Evolutionary conservation across 2,888 invertebrate genomes (phyloP), one percentile per base, ranked within the genome.

Genomic region (Deilephila elpenor): DNA sequence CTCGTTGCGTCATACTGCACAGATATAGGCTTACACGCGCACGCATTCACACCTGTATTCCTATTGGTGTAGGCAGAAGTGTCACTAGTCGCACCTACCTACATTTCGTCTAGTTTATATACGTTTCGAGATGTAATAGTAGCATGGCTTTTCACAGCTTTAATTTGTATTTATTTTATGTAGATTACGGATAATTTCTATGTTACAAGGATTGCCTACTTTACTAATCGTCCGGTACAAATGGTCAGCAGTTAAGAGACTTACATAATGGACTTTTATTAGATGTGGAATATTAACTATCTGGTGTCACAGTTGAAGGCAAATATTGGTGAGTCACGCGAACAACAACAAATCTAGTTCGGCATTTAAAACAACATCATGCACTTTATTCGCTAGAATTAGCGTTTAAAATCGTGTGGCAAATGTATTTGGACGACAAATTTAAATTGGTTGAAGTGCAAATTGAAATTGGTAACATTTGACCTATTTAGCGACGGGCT

Each of bases 381-480:
- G 19, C 32, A 17, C 73, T 44, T 70, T 75, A 75, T 25, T 17
- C 0, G 3, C 11, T 5, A 29, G 19, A 5, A 5, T 73, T 79
- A 79, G 73, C 70, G 79, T 76, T 60, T 17, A 78, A 34, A 78
- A 72, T 78, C 19, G 75, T 34, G 8, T 71, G 25, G 17, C 61
- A 72, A 19, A 0, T 67, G 61, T 70, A 73, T 78, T 73, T 76
- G 6, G 72, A 73, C 8, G 37, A 75, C 60, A 77, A 78, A 75
- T 71, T 62, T 59, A 75, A 75, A 37, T 75, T 77, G 75, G 81
- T 79, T 67, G 79, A 80, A 82, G 75, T 82, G 83, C 81, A 85
- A 87, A 88, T 88, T 89, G 86, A 88, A 90, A 88, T 89, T 90
- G 84, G 89, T 90, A 85, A 77, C 84, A 82, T 85, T 88, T 90